Evolutionary conservation across 2,888 invertebrate species (phyloP), one percentile per base, ranked within the genome.

Genomic region (Synergus umbraculus): DNA sequence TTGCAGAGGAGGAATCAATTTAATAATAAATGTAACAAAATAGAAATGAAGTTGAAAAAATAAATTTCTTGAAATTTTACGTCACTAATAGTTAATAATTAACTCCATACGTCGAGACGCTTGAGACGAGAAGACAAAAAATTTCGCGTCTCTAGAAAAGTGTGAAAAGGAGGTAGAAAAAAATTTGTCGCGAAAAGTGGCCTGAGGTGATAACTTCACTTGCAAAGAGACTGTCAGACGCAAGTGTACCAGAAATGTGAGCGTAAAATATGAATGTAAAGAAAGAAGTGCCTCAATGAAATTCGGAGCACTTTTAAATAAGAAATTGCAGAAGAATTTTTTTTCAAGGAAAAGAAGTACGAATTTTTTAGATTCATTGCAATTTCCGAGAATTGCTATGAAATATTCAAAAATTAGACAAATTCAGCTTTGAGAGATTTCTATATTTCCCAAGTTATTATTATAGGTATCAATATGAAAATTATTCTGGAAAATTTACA

Each of bases 191-290:
- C 22, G 29, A 69, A 69, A 69, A 69, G 69, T 69, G 69, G 69
- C 49, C 69, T 69, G 15, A 49, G 49, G 49, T 69, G 29, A 69
- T 69, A 69, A 69, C 49, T 22, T 18, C 49, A 69, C 49, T 67
- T 67, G 43, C 67, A 44, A 67, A 67, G 67, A 67, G 67, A 67
- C 67, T 67, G 67, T 43, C 67, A 67, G 44, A 67, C 46, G 44
- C 44, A 67, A 67, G 44, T 67, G 67, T 67, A n/a, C 44, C 67
- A 44, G 67, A 44, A 67, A 44, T 44, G 43, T 66, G 65, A 66
- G 41, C 65, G 41, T 66, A 41, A 66, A 46, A 67, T 67, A 67
- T 46, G n/a, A 46, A 67, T 46, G 12, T 22, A 67, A 67, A 46
- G 67, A 12, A 67, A 44, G 43, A 67, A 46, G 67, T 67, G 67